Evolutionary conservation across 2,888 invertebrate species (phyloP), one percentile per base, ranked within the genome.

Genomic region (Epirrita christyi): DNA sequence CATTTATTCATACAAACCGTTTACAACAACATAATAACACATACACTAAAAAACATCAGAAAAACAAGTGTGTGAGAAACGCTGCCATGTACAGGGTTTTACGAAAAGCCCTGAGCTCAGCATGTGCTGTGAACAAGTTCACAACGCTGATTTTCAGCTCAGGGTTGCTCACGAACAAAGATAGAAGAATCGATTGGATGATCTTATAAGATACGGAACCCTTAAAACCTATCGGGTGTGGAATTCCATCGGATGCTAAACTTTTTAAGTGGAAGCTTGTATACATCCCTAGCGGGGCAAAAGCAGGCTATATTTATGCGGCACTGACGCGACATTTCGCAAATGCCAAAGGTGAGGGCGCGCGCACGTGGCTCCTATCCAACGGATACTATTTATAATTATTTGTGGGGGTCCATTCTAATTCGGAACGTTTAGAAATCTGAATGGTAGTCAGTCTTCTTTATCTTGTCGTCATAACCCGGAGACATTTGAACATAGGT

Each of bases 261-360:
- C 54, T 55, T 59, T 59, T 21, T n/a, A 36, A 41, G 38, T 46
- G n/a, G 45, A 37, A 27, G 46, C 47, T 43, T 15, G 47, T 43
- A 43, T 50, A 49, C 54, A 43, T 50, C 53, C 54, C 55, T 38
- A 38, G 27, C 42, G 8, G 11, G 32, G n/a, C 15, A 36, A 44
- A 49, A 45, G 48, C 50, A 14, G 38, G 55, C 32, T 59, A 38
- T 50, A 40, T 34, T 11, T 41, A 46, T 32, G 21, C 40, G 6
- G 41, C 36, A 27, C 29, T 52, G 38, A 38, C 41, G 32, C 41
- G 47, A 40, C 43, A 32, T 54, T 38, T 53, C 11, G 34, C 21
- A 63, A 67, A 67, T 64, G 61, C 44, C 66, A 64, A 59, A 64
- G 63, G 57, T 63, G 28, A 14, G n/a, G n/a, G n/a, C 47, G 10